Conservation (phyloP, 2,113 vertebrate genomes). For the Dipodomys spectabilis region DNA sequence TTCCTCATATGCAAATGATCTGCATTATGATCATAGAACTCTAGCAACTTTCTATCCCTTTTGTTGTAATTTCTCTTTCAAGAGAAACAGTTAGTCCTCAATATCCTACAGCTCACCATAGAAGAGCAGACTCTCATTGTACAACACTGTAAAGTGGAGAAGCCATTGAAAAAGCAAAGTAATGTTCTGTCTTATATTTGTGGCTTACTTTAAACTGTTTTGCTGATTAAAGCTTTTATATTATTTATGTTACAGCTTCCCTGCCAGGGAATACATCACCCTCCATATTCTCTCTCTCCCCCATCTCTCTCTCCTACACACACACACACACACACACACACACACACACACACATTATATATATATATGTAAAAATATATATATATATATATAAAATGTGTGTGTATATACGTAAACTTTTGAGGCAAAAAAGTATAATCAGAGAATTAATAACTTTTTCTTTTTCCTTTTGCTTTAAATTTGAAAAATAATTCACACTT, state of each 20-base stretch:
- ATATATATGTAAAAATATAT: no score
- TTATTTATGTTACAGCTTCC: background rate
- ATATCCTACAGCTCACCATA: background rate
- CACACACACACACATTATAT: no score
- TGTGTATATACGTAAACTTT: background rate
- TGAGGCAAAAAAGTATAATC: conserved; percentile 17
- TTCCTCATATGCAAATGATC: conserved; percentile 43
- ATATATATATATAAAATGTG: no score
- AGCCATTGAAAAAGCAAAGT: background rate
- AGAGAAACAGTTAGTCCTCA: background rate
- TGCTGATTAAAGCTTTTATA: background rate
- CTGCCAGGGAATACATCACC: background rate
- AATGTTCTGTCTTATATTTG: conserved; percentile 17
- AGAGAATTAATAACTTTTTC: background rate
- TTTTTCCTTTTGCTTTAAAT: background rate
- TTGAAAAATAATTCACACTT: no score
- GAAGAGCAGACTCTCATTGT: background rate
- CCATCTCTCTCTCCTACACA: no score
- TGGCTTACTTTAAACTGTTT: background rate
- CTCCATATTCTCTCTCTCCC: background rate
- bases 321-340: no score
- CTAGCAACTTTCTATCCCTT: background rate
- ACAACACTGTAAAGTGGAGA: background rate
- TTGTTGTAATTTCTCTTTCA: conserved; percentile 38
- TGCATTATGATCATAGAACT: conserved; percentile 23